Percentiles rank a stretch among this genome's conserved stretches.
These are phyloP conservation scores for Gyps fulvus DNA, from an alignment of 2,113 vertebrate species.

Conservation along the genomic window DNA sequence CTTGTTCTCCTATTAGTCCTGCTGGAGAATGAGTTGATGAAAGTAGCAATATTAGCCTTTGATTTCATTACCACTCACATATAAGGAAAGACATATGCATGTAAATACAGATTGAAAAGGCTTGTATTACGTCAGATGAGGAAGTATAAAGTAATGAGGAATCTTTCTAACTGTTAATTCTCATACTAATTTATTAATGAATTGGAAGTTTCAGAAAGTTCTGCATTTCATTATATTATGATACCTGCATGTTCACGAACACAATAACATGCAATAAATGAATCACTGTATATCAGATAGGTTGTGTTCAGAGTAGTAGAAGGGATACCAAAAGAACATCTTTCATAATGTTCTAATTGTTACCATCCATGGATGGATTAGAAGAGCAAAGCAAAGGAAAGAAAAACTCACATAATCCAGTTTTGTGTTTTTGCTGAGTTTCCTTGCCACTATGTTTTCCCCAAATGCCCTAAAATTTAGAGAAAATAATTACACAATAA, in stretches of 20 bases:
- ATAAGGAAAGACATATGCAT: not conserved
- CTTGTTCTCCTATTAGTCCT: slow-evolving; percentile 18
- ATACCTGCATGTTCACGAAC: not conserved
- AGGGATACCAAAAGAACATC: not conserved
- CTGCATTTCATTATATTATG: not conserved
- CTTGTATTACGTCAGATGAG: not conserved
- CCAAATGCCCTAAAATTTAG: not conserved
- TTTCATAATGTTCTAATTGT: not conserved
- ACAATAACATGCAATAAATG: not conserved
- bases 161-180: not conserved
- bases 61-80: not conserved
- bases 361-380: not conserved
- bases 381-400: not conserved
- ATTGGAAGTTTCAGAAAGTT: not conserved
- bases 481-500: not conserved
- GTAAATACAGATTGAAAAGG: not conserved
- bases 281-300: not conserved
- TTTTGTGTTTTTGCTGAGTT: not conserved
- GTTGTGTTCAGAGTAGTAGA: not conserved
- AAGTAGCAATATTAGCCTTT: not conserved
- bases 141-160: not conserved
- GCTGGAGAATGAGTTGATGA: not conserved
- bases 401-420: not conserved
- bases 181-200: not conserved
- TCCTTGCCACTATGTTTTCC: not conserved